Evolutionary conservation across 92 coral and sea anemone genomes (phyloP).

Genomic region (Palythoa grandiflora): DNA sequence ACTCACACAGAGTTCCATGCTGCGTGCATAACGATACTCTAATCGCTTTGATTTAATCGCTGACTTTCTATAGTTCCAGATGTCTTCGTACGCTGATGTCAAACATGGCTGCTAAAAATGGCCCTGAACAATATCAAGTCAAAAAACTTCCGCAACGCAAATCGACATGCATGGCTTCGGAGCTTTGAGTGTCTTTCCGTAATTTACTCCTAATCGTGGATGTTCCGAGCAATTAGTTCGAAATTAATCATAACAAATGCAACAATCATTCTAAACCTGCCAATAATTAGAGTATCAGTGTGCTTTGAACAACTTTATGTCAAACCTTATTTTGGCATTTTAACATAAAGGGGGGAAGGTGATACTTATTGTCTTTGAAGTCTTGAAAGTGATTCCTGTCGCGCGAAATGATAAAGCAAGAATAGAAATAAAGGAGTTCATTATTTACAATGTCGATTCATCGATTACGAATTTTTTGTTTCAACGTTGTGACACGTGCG

Average conservation of each 20-base stretch:
- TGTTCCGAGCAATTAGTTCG: constrained; percentile 48
- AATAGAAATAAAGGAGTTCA: constrained; percentile 23
- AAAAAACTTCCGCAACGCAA: not conserved
- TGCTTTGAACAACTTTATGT: constrained; percentile 7
- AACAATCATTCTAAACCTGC: constrained; percentile 15
- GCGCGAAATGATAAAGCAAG: constrained; percentile 30
- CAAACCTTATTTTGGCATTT: constrained; percentile 40
- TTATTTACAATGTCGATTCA: constrained; percentile 42
- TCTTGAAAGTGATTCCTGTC: constrained; percentile 40
- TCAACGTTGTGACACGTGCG: constrained; percentile 48
- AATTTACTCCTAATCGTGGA: constrained; percentile 17
- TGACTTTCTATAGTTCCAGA: constrained; percentile 30
- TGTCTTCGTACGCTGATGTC: constrained; percentile 16
- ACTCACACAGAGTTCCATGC: constrained; percentile 48
- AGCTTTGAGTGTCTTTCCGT: not conserved
- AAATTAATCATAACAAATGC: constrained; percentile 45
- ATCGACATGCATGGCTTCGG: constrained; percentile 28
- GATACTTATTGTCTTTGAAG: constrained; percentile 45
- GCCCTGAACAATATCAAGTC: not conserved
- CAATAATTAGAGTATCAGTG: constrained; percentile 43
- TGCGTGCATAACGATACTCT: constrained; percentile 46
- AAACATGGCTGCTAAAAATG: constrained; percentile 20
- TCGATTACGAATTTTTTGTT: constrained; percentile 45
- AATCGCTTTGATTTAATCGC: constrained; percentile 35
- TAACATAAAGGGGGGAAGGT: constrained; percentile 40